Conservation (phyloP, 2,113 vertebrate genomes). For the Balaeniceps rex region DNA sequence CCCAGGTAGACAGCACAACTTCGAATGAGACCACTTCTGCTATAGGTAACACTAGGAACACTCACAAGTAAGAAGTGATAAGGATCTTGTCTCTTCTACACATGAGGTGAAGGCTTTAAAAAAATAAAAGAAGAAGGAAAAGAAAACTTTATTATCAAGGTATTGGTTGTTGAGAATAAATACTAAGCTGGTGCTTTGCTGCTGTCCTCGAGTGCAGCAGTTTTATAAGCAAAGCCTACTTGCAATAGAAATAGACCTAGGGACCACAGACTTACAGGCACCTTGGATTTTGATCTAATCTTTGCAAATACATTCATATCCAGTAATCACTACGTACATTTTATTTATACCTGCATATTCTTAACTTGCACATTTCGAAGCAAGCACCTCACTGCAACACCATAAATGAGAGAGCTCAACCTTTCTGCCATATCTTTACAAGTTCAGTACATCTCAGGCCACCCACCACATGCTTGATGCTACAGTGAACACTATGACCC, state of each 20-base stretch:
- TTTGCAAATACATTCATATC: background rate
- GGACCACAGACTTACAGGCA: background rate
- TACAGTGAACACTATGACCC: background rate
- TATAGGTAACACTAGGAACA: background rate
- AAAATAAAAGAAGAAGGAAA: background rate
- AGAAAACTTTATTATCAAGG: background rate
- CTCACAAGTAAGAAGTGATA: background rate
- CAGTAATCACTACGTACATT: fast-evolving
- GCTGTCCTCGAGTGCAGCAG: background rate
- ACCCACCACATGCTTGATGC: background rate
- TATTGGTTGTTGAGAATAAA: background rate
- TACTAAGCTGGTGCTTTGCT: background rate
- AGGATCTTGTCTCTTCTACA: background rate
- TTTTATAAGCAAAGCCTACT: background rate
- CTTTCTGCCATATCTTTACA: background rate
- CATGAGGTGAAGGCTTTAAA: background rate
- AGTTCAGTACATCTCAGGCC: background rate
- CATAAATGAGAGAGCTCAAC: background rate
- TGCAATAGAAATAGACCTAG: background rate
- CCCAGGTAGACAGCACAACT: background rate
- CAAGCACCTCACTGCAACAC: background rate
- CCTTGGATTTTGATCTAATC: background rate
- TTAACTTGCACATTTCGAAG: background rate
- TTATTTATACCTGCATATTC: background rate
- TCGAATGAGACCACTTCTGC: background rate